Conservation (phyloP, 1,140 invertebrate genomes). For the Rhopalosiphum padi region DNA sequence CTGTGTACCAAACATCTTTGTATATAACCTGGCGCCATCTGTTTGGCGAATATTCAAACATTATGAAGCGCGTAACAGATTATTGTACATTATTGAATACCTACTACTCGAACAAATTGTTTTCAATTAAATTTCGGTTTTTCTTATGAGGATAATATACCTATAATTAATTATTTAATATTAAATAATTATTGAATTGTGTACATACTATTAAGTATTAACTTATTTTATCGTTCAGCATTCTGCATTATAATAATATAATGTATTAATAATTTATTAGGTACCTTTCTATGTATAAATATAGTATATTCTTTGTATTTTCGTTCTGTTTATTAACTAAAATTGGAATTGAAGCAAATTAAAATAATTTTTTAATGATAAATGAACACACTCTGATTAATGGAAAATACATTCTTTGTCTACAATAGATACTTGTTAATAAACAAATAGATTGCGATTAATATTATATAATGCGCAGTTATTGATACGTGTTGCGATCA, state of each 20-base stretch:
- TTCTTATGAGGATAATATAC: neutral
- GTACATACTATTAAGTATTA: neutral
- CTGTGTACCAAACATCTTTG: neutral
- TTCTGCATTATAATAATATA: too few species aligned
- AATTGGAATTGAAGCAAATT: neutral
- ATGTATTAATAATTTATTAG: too few species aligned
- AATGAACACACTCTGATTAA: neutral
- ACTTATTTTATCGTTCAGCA: neutral
- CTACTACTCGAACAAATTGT: neutral
- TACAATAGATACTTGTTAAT: neutral
- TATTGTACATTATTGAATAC: too few species aligned
- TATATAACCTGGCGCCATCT: neutral
- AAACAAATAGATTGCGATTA: neutral
- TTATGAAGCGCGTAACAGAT: neutral
- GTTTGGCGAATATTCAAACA: neutral
- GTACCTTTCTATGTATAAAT: too few species aligned
- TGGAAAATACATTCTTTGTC: neutral
- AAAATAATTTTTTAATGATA: neutral
- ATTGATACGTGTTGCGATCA: neutral
- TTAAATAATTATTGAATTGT: neutral
- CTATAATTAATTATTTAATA: neutral
- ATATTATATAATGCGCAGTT: neutral
- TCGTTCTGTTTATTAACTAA: neutral
- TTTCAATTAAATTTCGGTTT: neutral
- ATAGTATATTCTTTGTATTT: neutral